A percentile compares a stretch with the other conserved stretches of the same genome.
These are phyloP conservation scores for Apostichopus japonicus DNA, from an alignment of 35 echinoderm and acorn worm species.

Conservation along the genomic window DNA sequence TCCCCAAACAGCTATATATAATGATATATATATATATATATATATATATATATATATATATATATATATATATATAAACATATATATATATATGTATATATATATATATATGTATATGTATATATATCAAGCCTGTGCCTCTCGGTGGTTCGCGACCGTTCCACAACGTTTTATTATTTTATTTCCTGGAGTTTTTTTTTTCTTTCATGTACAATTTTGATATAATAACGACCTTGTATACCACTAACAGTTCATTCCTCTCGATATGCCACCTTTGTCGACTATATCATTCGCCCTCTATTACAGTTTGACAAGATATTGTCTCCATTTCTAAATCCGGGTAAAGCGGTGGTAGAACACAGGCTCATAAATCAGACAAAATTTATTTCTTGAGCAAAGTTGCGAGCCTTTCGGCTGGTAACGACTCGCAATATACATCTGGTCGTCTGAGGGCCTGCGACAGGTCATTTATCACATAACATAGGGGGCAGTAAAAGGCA, in stretches of 20 bases:
- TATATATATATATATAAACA: not conserved
- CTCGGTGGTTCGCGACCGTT: not conserved
- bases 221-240: not conserved
- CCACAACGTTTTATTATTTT: not conserved
- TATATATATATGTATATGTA: not conserved
- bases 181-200: not conserved
- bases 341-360: not conserved
- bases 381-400: slow-evolving; percentile 10
- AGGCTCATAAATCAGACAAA: not conserved
- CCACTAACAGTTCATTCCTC: not conserved
- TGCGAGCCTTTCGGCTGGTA: slow-evolving; percentile 5
- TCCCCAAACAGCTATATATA: too few species aligned
- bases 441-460: not conserved
- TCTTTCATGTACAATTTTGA: not conserved
- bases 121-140: not conserved
- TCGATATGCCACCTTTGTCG: not conserved
- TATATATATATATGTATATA: not conserved
- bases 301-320: not conserved
- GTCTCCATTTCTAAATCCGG: not conserved
- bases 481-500: not conserved
- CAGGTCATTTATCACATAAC: slow-evolving; percentile 19
- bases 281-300: not conserved
- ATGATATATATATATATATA: too few species aligned
- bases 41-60: too few species aligned
- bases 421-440: slow-evolving; percentile 7